Base-by-base conservation (phyloP, 2,888 invertebrate species). In the Parnassius glacialis region DNA sequence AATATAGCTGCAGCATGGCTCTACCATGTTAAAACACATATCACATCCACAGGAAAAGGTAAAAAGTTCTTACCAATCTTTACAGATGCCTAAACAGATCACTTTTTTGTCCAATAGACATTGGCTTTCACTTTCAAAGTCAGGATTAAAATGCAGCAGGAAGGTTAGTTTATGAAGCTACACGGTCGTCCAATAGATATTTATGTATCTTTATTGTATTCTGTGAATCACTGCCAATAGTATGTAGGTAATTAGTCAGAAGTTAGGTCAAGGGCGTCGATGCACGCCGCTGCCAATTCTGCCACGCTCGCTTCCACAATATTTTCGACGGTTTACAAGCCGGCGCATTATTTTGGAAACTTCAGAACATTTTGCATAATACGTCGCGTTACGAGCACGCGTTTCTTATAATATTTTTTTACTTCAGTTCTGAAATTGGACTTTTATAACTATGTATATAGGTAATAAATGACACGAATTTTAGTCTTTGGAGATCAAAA, bases 221-320 rank as follows among this genome's bases (percentile, higher is more conserved):
- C 13, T 41, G 20, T 25, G 54, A 58, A 45, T 51, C 62, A 78
- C 77, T 81, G 85, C 83, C 84, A 85, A 81, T 85, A 82, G 34
- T 12, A 50, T 54, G 61, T 43, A 44, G 34, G 80, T 81, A 81
- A 82, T 82, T 81, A 82, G 75, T 68, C 69, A 65, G 73, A 73
- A 87, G 86, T 73, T 85, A 82, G 88, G 88, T 87, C 88, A 88
- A 81, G 88, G 87, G 73, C 73, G 69, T 57, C 41, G 59, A 63
- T 25, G 56, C 52, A 52, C 50, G 59, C 57, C 63, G 74, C 60
- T 83, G 85, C 84, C 85, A 85, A 82, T 55, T 52, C 42, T 16
- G 41, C 42, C 43, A 25, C 34, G 45, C 44, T 48, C 13, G 51
- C 52, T 9, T 16, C 52, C 16, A 41, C 52, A 47, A 57, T 55